Percentiles rank a stretch among this genome's conserved stretches.
Evolutionary conservation across 2,113 vertebrate genomes (phyloP).

Genomic region (Phrynosoma blainvillii): DNA sequence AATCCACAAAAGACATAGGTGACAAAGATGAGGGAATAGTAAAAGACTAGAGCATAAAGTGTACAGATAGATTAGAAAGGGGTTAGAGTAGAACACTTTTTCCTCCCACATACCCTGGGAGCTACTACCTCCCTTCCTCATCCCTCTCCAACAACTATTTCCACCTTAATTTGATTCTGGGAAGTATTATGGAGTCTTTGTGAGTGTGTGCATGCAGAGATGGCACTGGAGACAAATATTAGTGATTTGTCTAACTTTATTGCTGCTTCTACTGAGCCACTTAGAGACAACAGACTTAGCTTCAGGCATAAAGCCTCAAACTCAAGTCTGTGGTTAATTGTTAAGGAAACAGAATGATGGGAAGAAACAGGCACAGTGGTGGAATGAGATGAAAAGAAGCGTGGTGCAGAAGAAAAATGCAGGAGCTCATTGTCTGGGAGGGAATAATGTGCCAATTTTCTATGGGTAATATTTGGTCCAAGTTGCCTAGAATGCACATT

Average conservation of each 20-base stretch:
- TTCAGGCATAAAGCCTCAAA: neutral
- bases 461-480: neutral
- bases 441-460: neutral
- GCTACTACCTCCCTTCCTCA: neutral
- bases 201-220: neutral
- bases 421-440: neutral
- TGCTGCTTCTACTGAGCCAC: neutral
- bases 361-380: neutral
- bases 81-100: neutral
- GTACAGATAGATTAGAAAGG: neutral
- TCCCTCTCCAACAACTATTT: no score
- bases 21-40: neutral
- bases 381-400: neutral
- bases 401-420: neutral
- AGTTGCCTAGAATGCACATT: neutral
- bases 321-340: neutral
- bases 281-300: neutral
- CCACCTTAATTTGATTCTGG: neutral
- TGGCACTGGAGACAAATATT: neutral
- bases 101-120: neutral
- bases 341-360: neutral
- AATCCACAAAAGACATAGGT: neutral
- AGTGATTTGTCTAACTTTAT: neutral
- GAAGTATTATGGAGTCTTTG: neutral
- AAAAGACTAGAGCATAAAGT: neutral